phyloP scores from a whole-genome alignment of 2,797 vertebrate species.

The Sebastes cheni region DNA sequence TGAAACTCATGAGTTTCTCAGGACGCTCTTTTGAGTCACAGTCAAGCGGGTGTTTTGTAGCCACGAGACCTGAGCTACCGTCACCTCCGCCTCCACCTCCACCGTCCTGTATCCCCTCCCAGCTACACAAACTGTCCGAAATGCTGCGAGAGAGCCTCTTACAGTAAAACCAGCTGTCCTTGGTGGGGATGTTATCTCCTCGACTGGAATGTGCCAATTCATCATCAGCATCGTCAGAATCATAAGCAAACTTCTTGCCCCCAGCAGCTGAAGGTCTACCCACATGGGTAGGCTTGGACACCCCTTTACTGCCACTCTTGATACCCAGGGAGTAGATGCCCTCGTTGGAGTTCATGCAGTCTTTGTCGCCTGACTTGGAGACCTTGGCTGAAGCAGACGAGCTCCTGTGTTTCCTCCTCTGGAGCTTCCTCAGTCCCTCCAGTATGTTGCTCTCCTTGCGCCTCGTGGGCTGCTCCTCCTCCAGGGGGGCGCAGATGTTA shows the following conservation, averaged over 20 bases:
- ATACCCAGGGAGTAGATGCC: conserved; percentile 94
- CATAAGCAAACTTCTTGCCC: conserved; percentile 81
- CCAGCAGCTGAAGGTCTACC: conserved; percentile 66
- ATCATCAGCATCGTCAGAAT: conserved; percentile 89
- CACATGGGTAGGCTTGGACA: conserved; percentile 69
- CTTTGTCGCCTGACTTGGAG: conserved; percentile 90
- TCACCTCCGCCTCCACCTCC: conserved; percentile 48
- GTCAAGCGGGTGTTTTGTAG: conserved; percentile 54
- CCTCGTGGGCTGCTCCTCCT: conserved; percentile 88
- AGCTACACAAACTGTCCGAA: conserved; percentile 90
- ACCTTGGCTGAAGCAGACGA: conserved; percentile 83
- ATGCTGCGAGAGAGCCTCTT: conserved; percentile 87
- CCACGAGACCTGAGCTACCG: conserved; percentile 48
- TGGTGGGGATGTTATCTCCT: conserved; percentile 78
- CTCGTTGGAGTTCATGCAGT: conserved; percentile 97
- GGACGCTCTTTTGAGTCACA: conserved; percentile 85
- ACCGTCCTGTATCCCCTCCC: conserved; percentile 76
- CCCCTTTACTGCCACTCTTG: conserved; percentile 80
- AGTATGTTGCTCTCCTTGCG: conserved; percentile 92
- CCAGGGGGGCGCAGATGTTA: conserved; percentile 84
- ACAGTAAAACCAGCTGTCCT: conserved; percentile 78
- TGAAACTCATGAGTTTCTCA: conserved; percentile 86
- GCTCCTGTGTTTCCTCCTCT: conserved; percentile 86
- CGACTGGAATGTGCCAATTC: conserved; percentile 77
- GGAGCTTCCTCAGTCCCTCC: conserved; percentile 89